phyloP scores from a whole-genome alignment of 2,888 invertebrate species.

The Epirrhoe alternata region DNA sequence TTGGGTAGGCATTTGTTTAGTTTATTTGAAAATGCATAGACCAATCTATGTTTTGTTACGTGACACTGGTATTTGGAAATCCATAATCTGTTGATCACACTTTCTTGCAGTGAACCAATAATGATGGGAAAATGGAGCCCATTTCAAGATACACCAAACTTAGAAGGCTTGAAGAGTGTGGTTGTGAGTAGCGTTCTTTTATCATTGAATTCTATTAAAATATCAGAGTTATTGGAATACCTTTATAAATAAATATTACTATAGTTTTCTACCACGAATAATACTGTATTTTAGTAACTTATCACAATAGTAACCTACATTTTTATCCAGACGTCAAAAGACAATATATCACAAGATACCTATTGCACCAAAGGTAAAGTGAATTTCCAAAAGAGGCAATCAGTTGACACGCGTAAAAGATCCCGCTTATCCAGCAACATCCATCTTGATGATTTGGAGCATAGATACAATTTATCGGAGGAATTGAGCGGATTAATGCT shows the following conservation, averaged over 20 bases:
- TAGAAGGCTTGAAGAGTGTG: slow-evolving; percentile 16
- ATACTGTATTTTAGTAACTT: no score
- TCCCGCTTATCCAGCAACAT: background rate
- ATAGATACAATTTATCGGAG: slow-evolving; percentile 49
- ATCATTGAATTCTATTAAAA: no score
- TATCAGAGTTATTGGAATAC: no score
- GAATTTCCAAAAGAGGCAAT: slow-evolving; percentile 51
- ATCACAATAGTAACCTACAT: background rate
- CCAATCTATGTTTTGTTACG: no score
- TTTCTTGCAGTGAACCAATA: slow-evolving; percentile 66
- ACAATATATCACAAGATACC: slow-evolving; percentile 39
- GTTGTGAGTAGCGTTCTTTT: slow-evolving; percentile 26
- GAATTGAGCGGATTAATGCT: slow-evolving; percentile 56
- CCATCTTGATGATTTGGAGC: background rate
- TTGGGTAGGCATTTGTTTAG: slow-evolving; percentile 57
- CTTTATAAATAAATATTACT: no score
- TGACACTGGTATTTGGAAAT: no score
- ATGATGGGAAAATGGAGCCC: slow-evolving; percentile 69
- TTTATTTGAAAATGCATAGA: no score
- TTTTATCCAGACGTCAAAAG: slow-evolving; percentile 36
- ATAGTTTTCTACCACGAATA: no score
- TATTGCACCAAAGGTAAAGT: slow-evolving; percentile 51
- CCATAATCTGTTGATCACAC: no score
- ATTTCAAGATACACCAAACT: slow-evolving; percentile 51
- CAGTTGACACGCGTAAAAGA: slow-evolving; percentile 11